Evolutionary conservation across 2,888 invertebrate genomes (phyloP), one percentile per base, ranked within the genome.

Genomic region (Ferrisia virgata): DNA sequence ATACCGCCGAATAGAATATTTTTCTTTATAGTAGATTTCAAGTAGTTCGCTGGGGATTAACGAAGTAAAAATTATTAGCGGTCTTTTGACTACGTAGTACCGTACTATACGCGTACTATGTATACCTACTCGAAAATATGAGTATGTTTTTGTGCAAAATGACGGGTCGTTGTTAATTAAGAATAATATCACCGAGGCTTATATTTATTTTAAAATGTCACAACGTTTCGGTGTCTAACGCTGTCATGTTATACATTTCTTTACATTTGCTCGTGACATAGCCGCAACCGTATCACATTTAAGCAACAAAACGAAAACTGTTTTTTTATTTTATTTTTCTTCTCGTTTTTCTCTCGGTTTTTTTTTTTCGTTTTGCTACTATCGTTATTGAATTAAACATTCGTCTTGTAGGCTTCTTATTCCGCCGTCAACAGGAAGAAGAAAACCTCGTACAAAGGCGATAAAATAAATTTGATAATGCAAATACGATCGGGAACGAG

Each of bases 1-100:
- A n/a, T n/a, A n/a, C n/a, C n/a, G n/a, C 15, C 64, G 31, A 64
- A 64, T n/a, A 64, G 64, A 64, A n/a, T 64, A 64, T 64, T 64
- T 64, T 64, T 64, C 64, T 64, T 28, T 28, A n/a, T n/a, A 28
- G 64, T 28, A 58, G 25, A 64, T 64, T 64, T 28, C 64, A 64
- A 64, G 28, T 64, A 64, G 28, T 64, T 64, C 64, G 64, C 64
- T 22, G 28, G 64, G 58, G 64, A 64, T 64, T 64, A 58, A 64
- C 28, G 15, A 28, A 64, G 64, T 64, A 64, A 64, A 64, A 64
- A 64, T 64, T 64, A 64, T 64, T 64, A 64, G 28, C 13, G 15
- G 64, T 15, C 53, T 64, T 64, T 64, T 28, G 64, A 28, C 25
- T 47, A 3, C 4, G n/a, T 15, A 15, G 15, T n/a, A 3, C 6